Conservation (phyloP, 2,888 invertebrate genomes). For the Rhopalosiphum nymphaeae region DNA sequence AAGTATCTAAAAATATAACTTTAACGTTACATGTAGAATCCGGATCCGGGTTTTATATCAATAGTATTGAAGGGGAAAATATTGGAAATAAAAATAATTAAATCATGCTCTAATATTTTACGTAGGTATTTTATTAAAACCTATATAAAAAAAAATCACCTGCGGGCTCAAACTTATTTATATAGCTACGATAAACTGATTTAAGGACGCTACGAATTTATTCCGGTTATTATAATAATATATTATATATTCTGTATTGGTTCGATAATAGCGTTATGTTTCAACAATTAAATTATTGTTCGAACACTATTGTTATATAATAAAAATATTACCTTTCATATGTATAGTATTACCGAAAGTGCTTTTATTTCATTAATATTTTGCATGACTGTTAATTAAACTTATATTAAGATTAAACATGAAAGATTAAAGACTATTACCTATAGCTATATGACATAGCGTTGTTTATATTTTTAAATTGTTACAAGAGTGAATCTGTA, state of each 20-base stretch:
- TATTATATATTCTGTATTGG: not conserved
- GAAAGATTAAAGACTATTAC: not conserved
- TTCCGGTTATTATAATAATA: not conserved
- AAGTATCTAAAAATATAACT: not conserved
- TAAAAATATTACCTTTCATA: conserved; percentile 5
- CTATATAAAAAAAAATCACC: not conserved
- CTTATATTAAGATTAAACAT: not conserved
- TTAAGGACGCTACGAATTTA: not conserved
- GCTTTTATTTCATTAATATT: not conserved
- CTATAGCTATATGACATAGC: not conserved
- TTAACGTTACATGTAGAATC: not conserved
- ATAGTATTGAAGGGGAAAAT: not conserved
- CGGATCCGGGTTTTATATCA: not conserved
- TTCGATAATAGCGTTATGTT: conserved; percentile 8
- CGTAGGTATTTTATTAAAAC: not conserved
- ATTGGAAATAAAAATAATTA: not conserved
- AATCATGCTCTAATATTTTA: not conserved
- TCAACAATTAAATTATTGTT: not conserved
- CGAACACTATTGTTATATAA: not conserved
- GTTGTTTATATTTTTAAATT: conserved; percentile 5
- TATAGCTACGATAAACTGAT: not conserved
- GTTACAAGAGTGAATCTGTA: not conserved
- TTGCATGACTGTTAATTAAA: not conserved
- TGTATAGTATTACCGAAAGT: not conserved
- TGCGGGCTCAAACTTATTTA: not conserved